Base-by-base conservation (phyloP, 2,797 vertebrate species). In the Otus scops region DNA sequence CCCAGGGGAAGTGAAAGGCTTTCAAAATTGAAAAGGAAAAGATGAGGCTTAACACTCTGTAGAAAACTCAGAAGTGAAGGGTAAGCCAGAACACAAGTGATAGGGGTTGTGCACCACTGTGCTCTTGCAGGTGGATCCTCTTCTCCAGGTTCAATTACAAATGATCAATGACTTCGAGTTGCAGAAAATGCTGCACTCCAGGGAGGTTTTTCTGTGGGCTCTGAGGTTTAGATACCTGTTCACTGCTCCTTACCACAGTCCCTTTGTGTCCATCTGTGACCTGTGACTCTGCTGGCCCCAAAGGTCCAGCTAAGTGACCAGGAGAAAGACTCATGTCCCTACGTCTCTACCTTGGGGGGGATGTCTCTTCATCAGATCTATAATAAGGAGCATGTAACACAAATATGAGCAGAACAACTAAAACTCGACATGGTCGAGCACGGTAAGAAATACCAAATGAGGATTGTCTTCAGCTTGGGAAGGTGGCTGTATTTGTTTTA, bases 291-390 rank as follows among this genome's bases (percentile, higher is more conserved):
- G n/a, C 17, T 76, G 65, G 4, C 28, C 32, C 28, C 26, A 65
- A 41, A 60, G 9, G n/a, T 32, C 10, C 13, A n/a, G 13, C 6
- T 10, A 21, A 59, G 16, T 11, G 19, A 45, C 11, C 1, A 8
- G 14, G 20, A 4, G 13, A n/a, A 59, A 53, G 11, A 28, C 5
- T 59, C 7, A 9, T 71, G 11, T 76, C 11, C 15, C 9, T 14
- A 0, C 0, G 3, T 48, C 43, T 60, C 36, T 86, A 0, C 14
- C 28, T 23, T 27, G 13, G 14, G 30, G 3, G 2, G 4, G 3
- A 7, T 28, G 11, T n/a, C 2, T 54, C 6, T 27, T 70, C 21
- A 50, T 30, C 24, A 54, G 4, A 32, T 53, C 19, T 71, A 0
- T 36, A 61, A 9, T 15, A 57, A 48, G 13, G 36, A 70, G 10